phyloP scores from a whole-genome alignment of 1,140 invertebrate genomes.

The Leptestheria dahalacensis region DNA sequence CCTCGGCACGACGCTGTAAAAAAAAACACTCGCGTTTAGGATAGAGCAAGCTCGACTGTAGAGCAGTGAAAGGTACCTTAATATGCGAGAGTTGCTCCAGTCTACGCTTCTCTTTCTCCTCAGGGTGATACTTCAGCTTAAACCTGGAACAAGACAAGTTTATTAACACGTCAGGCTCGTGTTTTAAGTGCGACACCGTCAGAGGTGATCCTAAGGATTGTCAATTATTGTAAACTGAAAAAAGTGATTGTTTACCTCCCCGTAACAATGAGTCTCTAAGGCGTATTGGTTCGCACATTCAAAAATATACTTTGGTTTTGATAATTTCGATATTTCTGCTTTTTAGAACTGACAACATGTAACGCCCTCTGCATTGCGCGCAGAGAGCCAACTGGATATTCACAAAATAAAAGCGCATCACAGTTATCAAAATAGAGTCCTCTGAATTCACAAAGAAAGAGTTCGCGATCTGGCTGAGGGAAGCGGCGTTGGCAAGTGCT shows the following conservation, averaged over 20 bases:
- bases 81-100: constrained; percentile 69
- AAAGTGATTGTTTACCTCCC: background rate
- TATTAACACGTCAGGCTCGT: constrained; percentile 8
- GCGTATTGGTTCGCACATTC: background rate
- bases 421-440: background rate
- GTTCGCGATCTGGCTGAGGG: background rate
- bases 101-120: constrained; percentile 79
- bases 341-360: background rate
- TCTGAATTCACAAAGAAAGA: background rate
- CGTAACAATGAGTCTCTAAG: background rate
- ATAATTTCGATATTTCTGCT: no score
- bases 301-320: no score
- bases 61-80: constrained; percentile 41
- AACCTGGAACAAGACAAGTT: constrained; percentile 53
- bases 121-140: constrained; percentile 96
- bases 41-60: background rate
- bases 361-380: background rate
- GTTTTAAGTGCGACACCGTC: constrained; percentile 1
- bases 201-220: no score
- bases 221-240: background rate
- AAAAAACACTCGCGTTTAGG: constrained; percentile 14
- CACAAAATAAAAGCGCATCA: background rate
- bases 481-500: background rate
- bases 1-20: constrained; percentile 64
- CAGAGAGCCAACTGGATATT: background rate